Percentiles rank a stretch among this genome's conserved stretches.
phyloP scores from a whole-genome alignment of 2,888 invertebrate species.

The Andrena flavipes region DNA sequence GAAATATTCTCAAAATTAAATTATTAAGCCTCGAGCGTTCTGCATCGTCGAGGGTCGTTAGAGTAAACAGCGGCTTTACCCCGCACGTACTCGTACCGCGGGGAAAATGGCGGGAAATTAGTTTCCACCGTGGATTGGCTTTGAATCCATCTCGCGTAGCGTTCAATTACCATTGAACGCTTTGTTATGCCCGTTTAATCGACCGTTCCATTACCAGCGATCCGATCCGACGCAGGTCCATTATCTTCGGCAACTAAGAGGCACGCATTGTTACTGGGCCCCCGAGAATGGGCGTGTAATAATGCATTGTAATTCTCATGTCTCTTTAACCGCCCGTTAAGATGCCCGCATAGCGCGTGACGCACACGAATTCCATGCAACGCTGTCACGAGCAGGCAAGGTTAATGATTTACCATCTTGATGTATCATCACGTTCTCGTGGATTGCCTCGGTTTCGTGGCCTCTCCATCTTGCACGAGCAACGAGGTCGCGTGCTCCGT shows the following conservation, averaged over 20 bases:
- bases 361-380: constrained; percentile 58
- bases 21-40: no score
- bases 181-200: constrained; percentile 22
- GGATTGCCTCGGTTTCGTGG: constrained; percentile 20
- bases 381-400: constrained; percentile 49
- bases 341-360: constrained; percentile 45
- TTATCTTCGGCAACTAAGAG: constrained; percentile 46
- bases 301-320: constrained; percentile 57
- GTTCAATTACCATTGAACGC: constrained; percentile 16
- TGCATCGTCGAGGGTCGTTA: background rate
- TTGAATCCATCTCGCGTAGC: background rate
- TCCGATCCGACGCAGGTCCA: constrained; percentile 27
- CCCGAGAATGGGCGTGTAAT: constrained; percentile 24
- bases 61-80: background rate
- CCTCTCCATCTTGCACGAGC: constrained; percentile 21
- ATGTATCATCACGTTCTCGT: constrained; percentile 50
- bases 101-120: background rate
- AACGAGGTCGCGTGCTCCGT: constrained; percentile 18
- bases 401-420: constrained; percentile 60
- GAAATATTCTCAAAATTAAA: no score
- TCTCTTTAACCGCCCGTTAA: constrained; percentile 46
- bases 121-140: background rate
- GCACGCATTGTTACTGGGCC: constrained; percentile 24
- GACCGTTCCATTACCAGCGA: background rate
- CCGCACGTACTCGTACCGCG: no score